A percentile compares a stretch with the other conserved stretches of the same genome.
phyloP scores from a whole-genome alignment of 1,140 invertebrate genomes.

The Anoplolepis gracilipes region DNA sequence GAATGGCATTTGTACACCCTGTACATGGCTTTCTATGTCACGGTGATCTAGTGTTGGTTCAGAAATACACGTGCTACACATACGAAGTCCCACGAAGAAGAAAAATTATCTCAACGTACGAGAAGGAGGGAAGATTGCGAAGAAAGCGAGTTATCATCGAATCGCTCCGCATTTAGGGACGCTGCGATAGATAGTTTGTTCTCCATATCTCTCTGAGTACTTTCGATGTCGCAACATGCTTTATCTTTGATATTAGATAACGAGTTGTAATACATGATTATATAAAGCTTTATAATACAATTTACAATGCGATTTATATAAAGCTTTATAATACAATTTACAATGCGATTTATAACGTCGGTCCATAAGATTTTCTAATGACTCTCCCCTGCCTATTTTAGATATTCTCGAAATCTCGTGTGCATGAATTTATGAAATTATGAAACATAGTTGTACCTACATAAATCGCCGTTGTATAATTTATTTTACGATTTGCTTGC shows the following conservation, averaged over 20 bases:
- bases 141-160: slow-evolving; percentile 52
- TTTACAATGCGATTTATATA: neutral
- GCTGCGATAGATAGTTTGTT: slow-evolving; percentile 15
- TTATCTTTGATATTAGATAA: slow-evolving; percentile 11
- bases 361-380: neutral
- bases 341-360: slow-evolving; percentile 14
- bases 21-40: slow-evolving; percentile 57
- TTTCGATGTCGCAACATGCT: slow-evolving; percentile 3
- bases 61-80: slow-evolving; percentile 59
- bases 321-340: slow-evolving; percentile 19
- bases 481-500: slow-evolving; percentile 40
- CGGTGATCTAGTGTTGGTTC: slow-evolving; percentile 60
- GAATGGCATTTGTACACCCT: slow-evolving; percentile 31
- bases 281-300: slow-evolving; percentile 9
- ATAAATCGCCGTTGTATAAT: slow-evolving; percentile 25
- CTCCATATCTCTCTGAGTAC: neutral
- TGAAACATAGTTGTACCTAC: slow-evolving; percentile 34
- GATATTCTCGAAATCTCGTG: slow-evolving; percentile 16
- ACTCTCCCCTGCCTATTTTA: slow-evolving; percentile 25
- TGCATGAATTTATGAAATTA: slow-evolving; percentile 32
- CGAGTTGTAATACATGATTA: neutral
- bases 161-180: slow-evolving; percentile 25
- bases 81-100: neutral
- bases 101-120: slow-evolving; percentile 24
- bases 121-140: slow-evolving; percentile 41